These are phyloP conservation scores for Enteromius argenteus DNA, from an alignment of 2,797 vertebrate species.

Conservation along the genomic window DNA sequence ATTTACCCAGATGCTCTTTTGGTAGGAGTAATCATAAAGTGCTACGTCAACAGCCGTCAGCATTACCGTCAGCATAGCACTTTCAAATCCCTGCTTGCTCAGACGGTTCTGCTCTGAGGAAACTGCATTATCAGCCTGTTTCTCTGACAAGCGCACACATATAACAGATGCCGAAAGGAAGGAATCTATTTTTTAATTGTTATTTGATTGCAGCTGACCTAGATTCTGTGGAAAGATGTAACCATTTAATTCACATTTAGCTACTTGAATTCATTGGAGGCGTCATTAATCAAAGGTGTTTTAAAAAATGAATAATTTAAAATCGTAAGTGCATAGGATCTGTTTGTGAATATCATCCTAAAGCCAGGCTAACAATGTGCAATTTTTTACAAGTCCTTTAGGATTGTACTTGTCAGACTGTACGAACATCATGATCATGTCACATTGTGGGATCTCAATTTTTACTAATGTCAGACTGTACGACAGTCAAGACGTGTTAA, in stretches of 20 bases:
- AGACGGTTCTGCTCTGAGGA: conserved; percentile 5
- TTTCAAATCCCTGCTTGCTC: conserved; percentile 28
- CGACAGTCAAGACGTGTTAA: too few species aligned
- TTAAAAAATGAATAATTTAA: neutral
- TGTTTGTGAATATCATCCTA: neutral
- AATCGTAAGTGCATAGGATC: neutral
- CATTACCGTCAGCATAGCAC: neutral
- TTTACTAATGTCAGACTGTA: too few species aligned
- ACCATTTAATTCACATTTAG: neutral
- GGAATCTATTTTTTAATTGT: neutral
- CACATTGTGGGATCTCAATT: too few species aligned
- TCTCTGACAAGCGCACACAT: conserved; percentile 26
- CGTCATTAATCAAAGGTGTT: neutral
- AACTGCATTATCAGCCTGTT: conserved; percentile 34
- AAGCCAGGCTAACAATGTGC: too few species aligned
- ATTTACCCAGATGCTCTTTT: neutral
- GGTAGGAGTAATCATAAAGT: neutral
- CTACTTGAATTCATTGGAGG: neutral
- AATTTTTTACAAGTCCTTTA: too few species aligned
- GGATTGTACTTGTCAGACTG: too few species aligned
- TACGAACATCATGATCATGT: too few species aligned
- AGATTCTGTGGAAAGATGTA: neutral
- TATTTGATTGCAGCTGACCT: neutral
- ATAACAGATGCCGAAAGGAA: conserved; percentile 21
- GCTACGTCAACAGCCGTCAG: conserved; percentile 8